These are phyloP conservation scores for Tetanocera ferruginea DNA, from an alignment of 2,888 invertebrate genomes.

Conservation along the genomic window DNA sequence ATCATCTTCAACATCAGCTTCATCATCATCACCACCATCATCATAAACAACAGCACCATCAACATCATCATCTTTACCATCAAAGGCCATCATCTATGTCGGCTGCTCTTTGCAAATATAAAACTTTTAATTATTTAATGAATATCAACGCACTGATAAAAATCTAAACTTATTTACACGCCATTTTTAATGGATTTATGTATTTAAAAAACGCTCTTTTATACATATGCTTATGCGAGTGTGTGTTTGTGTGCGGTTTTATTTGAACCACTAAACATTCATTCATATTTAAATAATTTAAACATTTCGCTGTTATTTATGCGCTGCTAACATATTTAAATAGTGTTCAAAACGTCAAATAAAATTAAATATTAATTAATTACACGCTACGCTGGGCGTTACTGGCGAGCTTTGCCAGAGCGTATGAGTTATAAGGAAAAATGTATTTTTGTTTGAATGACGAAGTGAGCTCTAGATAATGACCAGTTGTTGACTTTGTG, in stretches of 20 bases:
- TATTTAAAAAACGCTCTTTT: neutral
- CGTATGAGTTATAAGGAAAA: neutral
- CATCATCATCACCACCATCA: neutral
- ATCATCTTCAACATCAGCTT: neutral
- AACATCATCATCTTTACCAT: conserved; percentile 20
- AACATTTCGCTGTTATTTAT: neutral
- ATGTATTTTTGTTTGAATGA: neutral
- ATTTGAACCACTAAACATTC: neutral
- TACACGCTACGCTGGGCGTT: neutral
- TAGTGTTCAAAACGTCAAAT: conserved; percentile 1
- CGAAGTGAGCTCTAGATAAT: neutral
- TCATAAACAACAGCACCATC: conserved; percentile 5
- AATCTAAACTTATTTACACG: conserved; percentile 30
- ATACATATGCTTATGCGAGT: neutral
- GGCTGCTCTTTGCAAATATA: neutral
- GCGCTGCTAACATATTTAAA: conserved; percentile 5
- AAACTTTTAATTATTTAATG: conserved; percentile 36
- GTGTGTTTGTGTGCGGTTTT: neutral
- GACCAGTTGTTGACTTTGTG: neutral
- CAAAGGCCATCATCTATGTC: neutral
- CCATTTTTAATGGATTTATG: conserved; percentile 22
- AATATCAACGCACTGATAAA: conserved; percentile 34
- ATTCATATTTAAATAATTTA: conserved; percentile 20
- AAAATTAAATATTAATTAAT: conserved; percentile 25
- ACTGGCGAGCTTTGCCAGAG: neutral